Base-by-base conservation (phyloP, 2,797 vertebrate genomes). In the Muraenolepis orangiensis region DNA sequence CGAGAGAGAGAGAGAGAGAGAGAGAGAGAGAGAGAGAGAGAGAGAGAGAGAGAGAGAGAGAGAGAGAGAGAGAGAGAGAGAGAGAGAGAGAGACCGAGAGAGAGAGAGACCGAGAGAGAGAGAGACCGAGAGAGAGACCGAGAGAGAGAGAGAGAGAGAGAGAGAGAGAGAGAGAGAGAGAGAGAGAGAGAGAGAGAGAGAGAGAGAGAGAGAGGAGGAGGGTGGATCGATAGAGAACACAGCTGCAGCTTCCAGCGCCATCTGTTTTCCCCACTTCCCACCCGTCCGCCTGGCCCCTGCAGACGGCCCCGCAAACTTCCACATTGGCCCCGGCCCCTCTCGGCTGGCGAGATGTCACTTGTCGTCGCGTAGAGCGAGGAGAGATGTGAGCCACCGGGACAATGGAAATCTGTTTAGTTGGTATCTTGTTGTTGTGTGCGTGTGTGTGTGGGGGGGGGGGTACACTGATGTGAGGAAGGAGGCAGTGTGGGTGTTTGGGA, bases 51-150 rank as follows among this genome's bases (percentile, higher is more conserved):
- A 18, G 20, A 20, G 6, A n/a, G 13, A 90, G 85, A 84, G 88
- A 91, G 82, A 86, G 90, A 86, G 81, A 85, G 34, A 73, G 75
- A 66, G 30, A 36, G 72, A 70, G 29, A 70, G 20, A 42, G 26
- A 70, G 30, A 26, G 67, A 30, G 72, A 2, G 26, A 74, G 23
- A 42, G 8, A 68, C 64, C 75, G 2, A 64, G 26, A 23, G 20
- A 23, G 8, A 32, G n/a, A 13, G 28, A 42, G 26, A 30, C 16
- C 30, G 64, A 64, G 12, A 18, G 20, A 20, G 6, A n/a, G n/a
- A n/a, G n/a, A n/a, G 13, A 90, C 85, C 84, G 88, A 91, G 82
- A 86, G 90, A 86, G 81, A 85, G 34, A 73, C 74, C 61, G 30
- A 36, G 72, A 70, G 29, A 70, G 20, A 42, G 26, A 70, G 30